Conservation (phyloP, 2,113 vertebrate species). For the Sterna hirundo region DNA sequence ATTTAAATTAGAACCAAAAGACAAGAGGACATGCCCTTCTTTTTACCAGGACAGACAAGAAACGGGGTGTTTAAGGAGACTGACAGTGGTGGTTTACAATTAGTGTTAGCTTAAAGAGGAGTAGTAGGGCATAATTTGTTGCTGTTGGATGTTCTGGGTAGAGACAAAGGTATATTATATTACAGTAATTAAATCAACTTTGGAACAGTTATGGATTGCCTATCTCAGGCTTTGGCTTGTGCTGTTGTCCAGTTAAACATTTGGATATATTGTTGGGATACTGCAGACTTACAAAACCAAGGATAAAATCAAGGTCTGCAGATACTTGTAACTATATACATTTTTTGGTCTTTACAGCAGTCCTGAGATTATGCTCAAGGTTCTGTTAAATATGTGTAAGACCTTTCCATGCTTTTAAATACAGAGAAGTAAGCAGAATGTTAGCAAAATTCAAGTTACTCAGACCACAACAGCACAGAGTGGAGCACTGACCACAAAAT, state of each 20-base stretch:
- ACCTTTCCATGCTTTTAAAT: not conserved
- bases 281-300: not conserved
- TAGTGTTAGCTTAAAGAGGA: not conserved
- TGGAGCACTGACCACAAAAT: rapidly evolving
- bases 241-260: not conserved
- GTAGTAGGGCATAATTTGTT: not conserved
- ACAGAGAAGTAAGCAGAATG: not conserved
- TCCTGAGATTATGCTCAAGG: not conserved
- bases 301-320: not conserved
- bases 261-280: not conserved
- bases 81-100: not conserved
- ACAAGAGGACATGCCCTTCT: not conserved
- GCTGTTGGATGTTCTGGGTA: not conserved
- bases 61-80: not conserved
- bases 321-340: not conserved
- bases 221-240: not conserved
- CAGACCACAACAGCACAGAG: not conserved
- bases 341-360: not conserved
- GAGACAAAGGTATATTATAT: not conserved
- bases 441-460: not conserved
- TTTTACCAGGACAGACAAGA: not conserved
- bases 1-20: not conserved
- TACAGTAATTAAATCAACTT: not conserved
- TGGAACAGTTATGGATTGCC: not conserved
- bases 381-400: not conserved